These are phyloP conservation scores for Helarctos malayanus DNA, from an alignment of 2,797 vertebrate genomes.

Conservation along the genomic window DNA sequence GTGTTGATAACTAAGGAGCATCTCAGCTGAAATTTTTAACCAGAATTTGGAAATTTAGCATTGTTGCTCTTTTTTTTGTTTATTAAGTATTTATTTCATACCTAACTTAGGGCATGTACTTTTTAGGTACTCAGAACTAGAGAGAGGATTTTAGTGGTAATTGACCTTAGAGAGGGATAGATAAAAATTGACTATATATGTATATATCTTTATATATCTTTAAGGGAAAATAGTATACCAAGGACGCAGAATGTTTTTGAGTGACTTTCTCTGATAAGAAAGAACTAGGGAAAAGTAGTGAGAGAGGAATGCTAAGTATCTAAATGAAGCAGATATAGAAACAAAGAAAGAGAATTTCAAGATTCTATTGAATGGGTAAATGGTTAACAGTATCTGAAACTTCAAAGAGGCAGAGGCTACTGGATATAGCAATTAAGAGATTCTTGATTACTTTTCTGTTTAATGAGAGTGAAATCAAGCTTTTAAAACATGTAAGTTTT, in stretches of 20 bases:
- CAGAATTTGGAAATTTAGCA: constrained; percentile 30
- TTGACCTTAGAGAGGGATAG: neutral
- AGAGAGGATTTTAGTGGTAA: neutral
- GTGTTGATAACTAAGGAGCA: neutral
- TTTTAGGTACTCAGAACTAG: neutral
- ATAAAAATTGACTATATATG: neutral
- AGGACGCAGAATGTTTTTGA: neutral
- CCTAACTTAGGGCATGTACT: neutral
- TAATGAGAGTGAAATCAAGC: neutral
- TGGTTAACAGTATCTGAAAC: neutral
- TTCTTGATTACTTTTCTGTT: neutral
- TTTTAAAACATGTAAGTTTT: neutral
- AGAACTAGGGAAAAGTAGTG: neutral
- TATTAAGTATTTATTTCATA: constrained; percentile 25
- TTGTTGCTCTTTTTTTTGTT: neutral
- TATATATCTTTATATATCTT: neutral
- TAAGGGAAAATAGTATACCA: neutral
- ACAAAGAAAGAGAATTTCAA: neutral
- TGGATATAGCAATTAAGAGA: neutral
- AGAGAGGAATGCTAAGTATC: neutral
- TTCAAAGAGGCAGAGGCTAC: neutral
- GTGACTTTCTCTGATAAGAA: neutral
- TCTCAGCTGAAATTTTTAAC: neutral
- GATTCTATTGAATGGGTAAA: neutral
- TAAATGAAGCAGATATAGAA: constrained; percentile 5